phyloP scores from a whole-genome alignment of 1,140 invertebrate genomes.

The Drosophila takahashii region DNA sequence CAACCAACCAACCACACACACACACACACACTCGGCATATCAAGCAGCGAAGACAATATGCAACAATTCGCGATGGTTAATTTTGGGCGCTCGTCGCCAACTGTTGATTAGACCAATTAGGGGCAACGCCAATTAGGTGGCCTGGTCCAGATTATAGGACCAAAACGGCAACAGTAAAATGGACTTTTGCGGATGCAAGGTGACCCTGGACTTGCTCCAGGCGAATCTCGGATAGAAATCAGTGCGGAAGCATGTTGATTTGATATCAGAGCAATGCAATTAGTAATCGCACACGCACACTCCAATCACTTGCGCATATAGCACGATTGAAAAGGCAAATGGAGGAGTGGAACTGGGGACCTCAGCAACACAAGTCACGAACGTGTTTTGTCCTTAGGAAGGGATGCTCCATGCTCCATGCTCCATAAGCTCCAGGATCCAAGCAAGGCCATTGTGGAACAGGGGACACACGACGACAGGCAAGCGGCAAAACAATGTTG shows the following conservation, averaged over 20 bases:
- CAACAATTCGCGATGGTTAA: conserved; percentile 35
- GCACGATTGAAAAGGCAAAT: not conserved
- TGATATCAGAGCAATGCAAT: conserved; percentile 70
- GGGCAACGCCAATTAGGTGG: not conserved
- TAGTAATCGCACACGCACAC: conserved; percentile 43
- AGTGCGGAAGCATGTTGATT: conserved; percentile 57
- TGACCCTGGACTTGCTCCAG: not conserved
- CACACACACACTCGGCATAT: not conserved
- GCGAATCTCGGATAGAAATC: conserved; percentile 24
- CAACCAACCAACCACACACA: not conserved
- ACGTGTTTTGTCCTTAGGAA: conserved; percentile 7
- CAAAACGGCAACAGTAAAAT: not conserved
- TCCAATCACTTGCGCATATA: conserved; percentile 9
- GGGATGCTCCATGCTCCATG: conserved; percentile 6
- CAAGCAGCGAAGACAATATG: conserved; percentile 14
- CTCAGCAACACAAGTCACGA: conserved; percentile 20
- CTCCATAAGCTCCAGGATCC: not conserved
- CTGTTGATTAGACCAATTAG: conserved; percentile 49
- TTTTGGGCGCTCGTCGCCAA: conserved; percentile 21
- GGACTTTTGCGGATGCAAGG: not conserved
- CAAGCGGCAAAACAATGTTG: conserved; percentile 43
- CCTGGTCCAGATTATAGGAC: not conserved
- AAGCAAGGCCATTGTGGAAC: conserved; percentile 2
- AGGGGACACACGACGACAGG: not conserved
- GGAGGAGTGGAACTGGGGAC: too few relatives aligned